These are phyloP conservation scores for Oreochromis spilurus DNA, from an alignment of 2,113 vertebrate genomes.

Conservation along the genomic window DNA sequence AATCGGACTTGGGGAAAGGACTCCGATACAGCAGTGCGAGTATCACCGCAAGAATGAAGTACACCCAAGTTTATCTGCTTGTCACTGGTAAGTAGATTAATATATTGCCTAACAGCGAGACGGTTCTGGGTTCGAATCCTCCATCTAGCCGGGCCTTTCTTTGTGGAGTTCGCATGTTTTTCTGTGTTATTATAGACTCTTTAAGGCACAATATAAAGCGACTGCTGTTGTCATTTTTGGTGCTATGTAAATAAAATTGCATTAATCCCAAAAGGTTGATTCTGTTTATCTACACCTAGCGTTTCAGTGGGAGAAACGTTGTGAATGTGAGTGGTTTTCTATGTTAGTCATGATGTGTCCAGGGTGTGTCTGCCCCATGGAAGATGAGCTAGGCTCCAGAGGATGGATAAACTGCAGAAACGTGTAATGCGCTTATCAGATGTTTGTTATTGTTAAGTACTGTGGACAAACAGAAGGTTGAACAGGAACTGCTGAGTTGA, in stretches of 20 bases:
- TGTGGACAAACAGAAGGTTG: not conserved
- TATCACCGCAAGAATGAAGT: not conserved
- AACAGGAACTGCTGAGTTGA: not conserved
- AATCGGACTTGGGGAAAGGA: not conserved
- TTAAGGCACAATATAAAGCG: not conserved
- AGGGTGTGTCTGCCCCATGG: not conserved
- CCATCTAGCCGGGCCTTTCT: not conserved
- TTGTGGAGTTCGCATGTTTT: not conserved
- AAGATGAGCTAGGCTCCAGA: not conserved
- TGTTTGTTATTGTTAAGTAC: not conserved
- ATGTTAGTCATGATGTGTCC: not conserved
- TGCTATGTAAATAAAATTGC: not conserved
- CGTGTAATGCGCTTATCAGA: not conserved
- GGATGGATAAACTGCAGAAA: not conserved
- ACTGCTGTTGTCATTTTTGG: not conserved
- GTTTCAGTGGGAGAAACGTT: not conserved
- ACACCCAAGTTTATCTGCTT: not conserved
- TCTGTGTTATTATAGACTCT: not conserved
- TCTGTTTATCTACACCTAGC: no score
- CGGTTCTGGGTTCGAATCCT: not conserved
- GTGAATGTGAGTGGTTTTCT: not conserved
- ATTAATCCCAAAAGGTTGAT: not conserved
- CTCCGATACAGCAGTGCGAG: not conserved
- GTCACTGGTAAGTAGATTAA: not conserved
- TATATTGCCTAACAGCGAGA: not conserved